A percentile compares a stretch with the other conserved stretches of the same genome.
These are phyloP conservation scores for Masnerella sp. DNA, from an alignment of 2,888 invertebrate species.

Conservation along the genomic window DNA sequence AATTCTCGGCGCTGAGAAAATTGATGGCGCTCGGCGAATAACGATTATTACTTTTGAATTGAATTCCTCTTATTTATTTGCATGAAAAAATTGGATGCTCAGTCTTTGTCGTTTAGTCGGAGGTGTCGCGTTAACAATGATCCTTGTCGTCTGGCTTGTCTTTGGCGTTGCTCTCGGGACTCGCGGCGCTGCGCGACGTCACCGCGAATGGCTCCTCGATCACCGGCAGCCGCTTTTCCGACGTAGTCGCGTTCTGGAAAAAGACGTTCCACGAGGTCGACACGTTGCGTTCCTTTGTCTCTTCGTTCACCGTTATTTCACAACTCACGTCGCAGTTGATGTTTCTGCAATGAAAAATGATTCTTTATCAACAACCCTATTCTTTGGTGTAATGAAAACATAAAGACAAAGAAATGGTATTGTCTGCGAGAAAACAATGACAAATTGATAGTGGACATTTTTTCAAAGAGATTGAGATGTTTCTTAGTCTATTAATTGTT, in stretches of 20 bases:
- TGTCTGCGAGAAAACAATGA: too few relatives aligned
- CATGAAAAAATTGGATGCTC: constrained; percentile 39
- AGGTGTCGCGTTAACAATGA: constrained; percentile 61
- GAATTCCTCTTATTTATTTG: neutral
- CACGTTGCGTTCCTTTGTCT: constrained; percentile 77
- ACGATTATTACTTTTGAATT: neutral
- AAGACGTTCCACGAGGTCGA: constrained; percentile 79
- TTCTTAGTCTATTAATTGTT: too few relatives aligned
- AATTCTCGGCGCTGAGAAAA: too few relatives aligned
- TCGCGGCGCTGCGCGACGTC: constrained; percentile 7
- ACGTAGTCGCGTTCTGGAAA: constrained; percentile 75
- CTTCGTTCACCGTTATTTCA: constrained; percentile 62
- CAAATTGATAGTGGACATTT: too few relatives aligned
- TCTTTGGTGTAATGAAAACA: too few relatives aligned
- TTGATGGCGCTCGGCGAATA: neutral
- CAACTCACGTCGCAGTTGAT: constrained; percentile 65
- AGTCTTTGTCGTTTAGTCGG: constrained; percentile 62
- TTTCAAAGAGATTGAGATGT: too few relatives aligned
- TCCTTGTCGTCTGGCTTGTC: constrained; percentile 63
- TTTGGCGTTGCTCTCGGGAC: constrained; percentile 58
- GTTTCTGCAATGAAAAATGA: constrained; percentile 62
- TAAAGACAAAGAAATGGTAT: too few relatives aligned
- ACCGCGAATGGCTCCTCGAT: constrained; percentile 65
- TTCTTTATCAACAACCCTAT: too few relatives aligned
- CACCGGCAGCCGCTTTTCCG: constrained; percentile 71